Percentiles rank a stretch among this genome's conserved stretches.
phyloP scores from a whole-genome alignment of 2,888 invertebrate genomes.

The Exocentrus adspersus region DNA sequence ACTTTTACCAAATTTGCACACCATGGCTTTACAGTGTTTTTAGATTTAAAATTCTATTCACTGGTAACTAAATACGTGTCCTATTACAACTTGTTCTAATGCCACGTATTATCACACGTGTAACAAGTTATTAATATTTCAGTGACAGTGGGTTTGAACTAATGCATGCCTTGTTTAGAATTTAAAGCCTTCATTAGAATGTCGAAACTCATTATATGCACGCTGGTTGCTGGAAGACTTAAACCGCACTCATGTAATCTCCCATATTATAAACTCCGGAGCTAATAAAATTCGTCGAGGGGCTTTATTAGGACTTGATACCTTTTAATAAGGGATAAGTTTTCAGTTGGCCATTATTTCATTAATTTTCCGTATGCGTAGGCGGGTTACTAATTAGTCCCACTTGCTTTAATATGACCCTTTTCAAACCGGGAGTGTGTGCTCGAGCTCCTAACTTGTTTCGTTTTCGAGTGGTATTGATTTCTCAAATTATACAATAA shows the following conservation, averaged over 20 bases:
- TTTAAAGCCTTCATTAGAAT: neutral
- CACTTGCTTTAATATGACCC: too few species aligned
- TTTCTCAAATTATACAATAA: too few species aligned
- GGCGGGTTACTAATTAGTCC: neutral
- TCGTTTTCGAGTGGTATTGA: too few species aligned
- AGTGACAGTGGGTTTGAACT: neutral
- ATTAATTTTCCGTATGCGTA: neutral
- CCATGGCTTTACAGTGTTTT: too few species aligned
- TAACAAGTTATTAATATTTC: neutral
- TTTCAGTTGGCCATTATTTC: neutral
- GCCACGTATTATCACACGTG: neutral
- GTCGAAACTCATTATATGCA: neutral
- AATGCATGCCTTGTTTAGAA: conserved; percentile 3
- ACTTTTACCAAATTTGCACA: too few species aligned
- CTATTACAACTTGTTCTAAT: too few species aligned
- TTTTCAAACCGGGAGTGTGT: too few species aligned
- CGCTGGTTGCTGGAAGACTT: conserved; percentile 1
- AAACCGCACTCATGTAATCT: neutral
- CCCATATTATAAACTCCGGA: neutral
- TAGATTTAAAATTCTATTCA: too few species aligned
- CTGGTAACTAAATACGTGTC: too few species aligned
- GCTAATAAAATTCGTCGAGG: neutral
- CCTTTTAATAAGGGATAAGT: neutral
- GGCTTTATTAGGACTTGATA: neutral
- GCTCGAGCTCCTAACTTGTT: too few species aligned